Percentiles rank a stretch among this genome's conserved stretches.
phyloP scores from a whole-genome alignment of 37 sponge, comb jelly and placozoan species.

The Eunapius fragilis region DNA sequence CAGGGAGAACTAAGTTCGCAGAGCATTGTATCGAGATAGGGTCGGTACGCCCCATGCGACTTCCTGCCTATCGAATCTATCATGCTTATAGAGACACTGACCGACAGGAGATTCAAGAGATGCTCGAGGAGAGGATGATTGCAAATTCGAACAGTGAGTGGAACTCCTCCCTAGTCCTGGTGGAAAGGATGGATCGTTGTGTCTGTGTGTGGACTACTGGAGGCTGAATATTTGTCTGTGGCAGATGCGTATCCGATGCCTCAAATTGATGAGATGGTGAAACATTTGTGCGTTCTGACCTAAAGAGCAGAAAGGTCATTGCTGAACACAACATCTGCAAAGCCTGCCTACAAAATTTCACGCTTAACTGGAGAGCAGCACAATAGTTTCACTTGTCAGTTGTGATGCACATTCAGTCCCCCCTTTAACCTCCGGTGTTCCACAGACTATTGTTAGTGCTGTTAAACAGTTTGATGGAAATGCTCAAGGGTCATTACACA shows the following conservation, averaged over 20 bases:
- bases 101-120: slow-evolving; percentile 22
- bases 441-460: too few species aligned
- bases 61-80: slow-evolving; percentile 21
- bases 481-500: too few species aligned
- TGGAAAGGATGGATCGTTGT: slow-evolving; percentile 22
- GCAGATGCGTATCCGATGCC: slow-evolving; percentile 63
- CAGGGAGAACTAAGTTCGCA: slow-evolving; percentile 9
- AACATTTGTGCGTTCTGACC: slow-evolving; percentile 25
- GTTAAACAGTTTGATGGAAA: too few species aligned
- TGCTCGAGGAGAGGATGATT: slow-evolving; percentile 41
- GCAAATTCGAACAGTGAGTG: slow-evolving; percentile 42
- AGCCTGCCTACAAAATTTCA: too few species aligned
- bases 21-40: slow-evolving; percentile 19
- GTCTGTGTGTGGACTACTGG: slow-evolving; percentile 63
- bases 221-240: slow-evolving; percentile 34
- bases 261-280: slow-evolving; percentile 55
- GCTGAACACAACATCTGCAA: too few species aligned
- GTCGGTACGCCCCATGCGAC: neutral
- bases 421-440: too few species aligned
- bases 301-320: too few species aligned
- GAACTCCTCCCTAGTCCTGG: slow-evolving; percentile 32
- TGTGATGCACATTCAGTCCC: too few species aligned
- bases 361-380: too few species aligned
- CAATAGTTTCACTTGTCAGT: too few species aligned
- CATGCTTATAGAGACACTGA: slow-evolving; percentile 26